Conservation (phyloP, 2,113 vertebrate species). For the Dasyprocta punctata region DNA sequence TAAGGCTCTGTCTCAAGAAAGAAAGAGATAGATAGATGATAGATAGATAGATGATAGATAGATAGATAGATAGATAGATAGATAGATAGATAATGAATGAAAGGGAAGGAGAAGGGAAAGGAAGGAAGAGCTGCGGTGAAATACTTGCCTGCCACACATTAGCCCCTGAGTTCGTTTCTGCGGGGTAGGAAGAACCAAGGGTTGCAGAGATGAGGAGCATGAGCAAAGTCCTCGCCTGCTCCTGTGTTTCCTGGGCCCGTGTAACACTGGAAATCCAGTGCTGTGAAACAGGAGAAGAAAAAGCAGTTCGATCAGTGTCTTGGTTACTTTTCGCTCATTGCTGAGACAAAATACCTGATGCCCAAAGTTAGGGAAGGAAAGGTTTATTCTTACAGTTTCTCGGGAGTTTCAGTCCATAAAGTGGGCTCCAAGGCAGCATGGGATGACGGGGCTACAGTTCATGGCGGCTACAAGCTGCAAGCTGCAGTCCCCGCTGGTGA, state of each 20-base stretch:
- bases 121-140: background rate
- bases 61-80: background rate
- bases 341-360: no score
- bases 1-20: background rate
- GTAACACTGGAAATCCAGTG: background rate
- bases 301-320: no score
- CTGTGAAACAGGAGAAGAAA: conserved; percentile 21
- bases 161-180: background rate
- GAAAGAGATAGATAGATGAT: background rate
- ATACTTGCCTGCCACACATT: background rate
- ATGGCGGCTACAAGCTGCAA: no score
- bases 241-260: background rate
- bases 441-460: no score
- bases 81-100: background rate
- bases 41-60: background rate
- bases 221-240: background rate
- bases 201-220: background rate
- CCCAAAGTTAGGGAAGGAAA: no score
- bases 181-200: background rate
- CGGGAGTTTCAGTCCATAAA: no score
- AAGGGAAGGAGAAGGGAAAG: background rate
- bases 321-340: no score
- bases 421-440: no score
- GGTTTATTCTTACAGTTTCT: no score
- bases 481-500: no score